Base-by-base conservation (phyloP, 2,888 invertebrate genomes). In the Melipona beecheii region DNA sequence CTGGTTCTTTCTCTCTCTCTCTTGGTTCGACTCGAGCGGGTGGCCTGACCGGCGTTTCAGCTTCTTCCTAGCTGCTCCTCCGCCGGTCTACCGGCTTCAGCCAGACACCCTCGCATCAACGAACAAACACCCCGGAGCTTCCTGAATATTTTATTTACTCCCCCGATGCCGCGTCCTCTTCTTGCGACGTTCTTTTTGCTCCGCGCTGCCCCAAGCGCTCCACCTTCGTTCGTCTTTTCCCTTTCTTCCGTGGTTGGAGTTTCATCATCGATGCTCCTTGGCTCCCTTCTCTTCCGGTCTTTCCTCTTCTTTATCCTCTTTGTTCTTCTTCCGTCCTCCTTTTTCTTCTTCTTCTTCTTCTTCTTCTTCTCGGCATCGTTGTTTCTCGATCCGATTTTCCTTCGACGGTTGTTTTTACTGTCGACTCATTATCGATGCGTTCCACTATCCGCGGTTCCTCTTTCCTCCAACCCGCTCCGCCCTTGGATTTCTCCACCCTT, bases 61-160 rank as follows among this genome's bases (percentile, higher is more conserved):
- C 78, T 73, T 70, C 73, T 36, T 31, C 31, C 71, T 49, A 27
- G 66, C 62, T 64, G 43, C 70, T 75, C 56, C 74, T n/a, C 68
- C 65, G 66, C 69, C 65, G 66, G 15, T 49, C 83, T 84, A 62
- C 80, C 86, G 21, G 81, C 84, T 89, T 85, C 81, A 76, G 68
- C 85, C 86, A 90, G 87, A 89, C 89, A 89, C 88, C 89, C 75
- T 82, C 82, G 85, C 64, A 64, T 87, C 89, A 79, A 83, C 88
- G 91, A 91, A 92, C 92, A 90, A 93, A 91, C 92, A 90, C 91
- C 89, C 86, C 86, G 82, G 87, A 90, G 90, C 86, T 89, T 88
- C 88, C 86, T 92, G 91, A 93, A 93, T 93, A 93, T 93, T 93
- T 93, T 92, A 93, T 93, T 93, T 90, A 91, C 91, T 91, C 86